These are phyloP conservation scores for Xanthorhoe designata DNA, from an alignment of 2,888 invertebrate genomes.

Conservation along the genomic window DNA sequence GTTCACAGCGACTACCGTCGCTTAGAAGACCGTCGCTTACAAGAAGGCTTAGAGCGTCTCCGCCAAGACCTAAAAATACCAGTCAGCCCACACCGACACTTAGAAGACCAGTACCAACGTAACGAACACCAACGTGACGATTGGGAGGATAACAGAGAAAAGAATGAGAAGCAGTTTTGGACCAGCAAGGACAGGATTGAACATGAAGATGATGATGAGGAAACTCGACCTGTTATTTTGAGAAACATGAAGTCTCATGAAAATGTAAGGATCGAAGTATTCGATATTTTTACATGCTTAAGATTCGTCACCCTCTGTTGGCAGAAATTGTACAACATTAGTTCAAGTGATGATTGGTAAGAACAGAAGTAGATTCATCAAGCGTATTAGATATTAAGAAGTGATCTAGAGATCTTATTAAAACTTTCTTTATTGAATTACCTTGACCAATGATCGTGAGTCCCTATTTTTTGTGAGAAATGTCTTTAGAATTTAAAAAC, in stretches of 20 bases:
- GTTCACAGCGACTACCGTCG: conserved; percentile 29
- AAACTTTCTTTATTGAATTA: no score
- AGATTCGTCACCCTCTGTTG: no score
- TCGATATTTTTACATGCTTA: no score
- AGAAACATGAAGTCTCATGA: conserved; percentile 46
- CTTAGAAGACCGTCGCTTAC: conserved; percentile 27
- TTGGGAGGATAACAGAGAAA: conserved; percentile 8
- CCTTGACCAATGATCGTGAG: no score
- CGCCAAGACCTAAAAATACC: conserved; percentile 26
- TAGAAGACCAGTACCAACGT: conserved; percentile 25
- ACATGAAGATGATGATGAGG: conserved; percentile 38
- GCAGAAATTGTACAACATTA: no score
- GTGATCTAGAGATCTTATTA: not conserved
- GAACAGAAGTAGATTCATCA: no score
- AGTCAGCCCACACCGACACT: conserved; percentile 22
- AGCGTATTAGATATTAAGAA: not conserved
- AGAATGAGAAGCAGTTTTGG: conserved; percentile 23
- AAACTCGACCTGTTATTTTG: conserved; percentile 48
- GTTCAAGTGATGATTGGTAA: no score
- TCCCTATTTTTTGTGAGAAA: no score
- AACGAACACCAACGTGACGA: conserved; percentile 15
- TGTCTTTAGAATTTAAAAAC: no score
- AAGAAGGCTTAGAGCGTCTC: conserved; percentile 32
- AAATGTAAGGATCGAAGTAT: no score
- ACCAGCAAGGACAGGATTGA: conserved; percentile 26